Base-by-base conservation (phyloP, 2,797 vertebrate genomes). In the Enteromius afrohamiltoni region DNA sequence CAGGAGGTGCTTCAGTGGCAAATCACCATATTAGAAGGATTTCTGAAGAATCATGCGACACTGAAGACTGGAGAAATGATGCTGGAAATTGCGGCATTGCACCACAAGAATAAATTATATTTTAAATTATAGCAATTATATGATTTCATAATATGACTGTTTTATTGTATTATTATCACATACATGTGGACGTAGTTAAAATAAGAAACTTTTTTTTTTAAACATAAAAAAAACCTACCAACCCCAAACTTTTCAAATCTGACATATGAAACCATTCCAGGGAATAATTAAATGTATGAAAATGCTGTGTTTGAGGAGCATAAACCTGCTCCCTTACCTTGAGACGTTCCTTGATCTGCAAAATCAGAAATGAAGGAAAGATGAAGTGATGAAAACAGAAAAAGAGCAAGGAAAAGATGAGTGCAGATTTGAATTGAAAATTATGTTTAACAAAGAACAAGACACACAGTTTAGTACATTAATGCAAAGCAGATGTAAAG, bases 301-400 rank as follows among this genome's bases (percentile, higher is more conserved):
- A 83, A 58, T 31, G 29, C 11, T 47, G 55, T 60, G 74, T n/a
- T 58, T 47, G 17, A 62, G 21, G 47, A 23, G 64, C 62, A 80
- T 3, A 75, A 77, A 87, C 85, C 19, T 19, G 51, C 64, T 65
- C 26, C 31, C 85, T 93, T 95, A 95, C 94, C 94, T 95, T 95
- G 95, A 92, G 92, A 92, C 83, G 90, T 93, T 91, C 93, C 95
- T 94, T 94, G 95, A 87, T 94, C 93, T 92, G 94, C 92, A 94
- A 88, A 85, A 90, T 86, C 78, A 80, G 60, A 17, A 70, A 80
- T 40, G 62, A 68, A 4, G 58, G 64, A 81, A 71, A 68, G 23
- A 37, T 45, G 26, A 40, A 58, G 42, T 47, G 80, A 51, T 73
- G 34, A 34, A 58, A 77, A 74, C 21, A 88, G 79, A 87, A 45